Evolutionary conservation across 2,113 vertebrate species (phyloP).

Genomic region (Suricata suricatta): DNA sequence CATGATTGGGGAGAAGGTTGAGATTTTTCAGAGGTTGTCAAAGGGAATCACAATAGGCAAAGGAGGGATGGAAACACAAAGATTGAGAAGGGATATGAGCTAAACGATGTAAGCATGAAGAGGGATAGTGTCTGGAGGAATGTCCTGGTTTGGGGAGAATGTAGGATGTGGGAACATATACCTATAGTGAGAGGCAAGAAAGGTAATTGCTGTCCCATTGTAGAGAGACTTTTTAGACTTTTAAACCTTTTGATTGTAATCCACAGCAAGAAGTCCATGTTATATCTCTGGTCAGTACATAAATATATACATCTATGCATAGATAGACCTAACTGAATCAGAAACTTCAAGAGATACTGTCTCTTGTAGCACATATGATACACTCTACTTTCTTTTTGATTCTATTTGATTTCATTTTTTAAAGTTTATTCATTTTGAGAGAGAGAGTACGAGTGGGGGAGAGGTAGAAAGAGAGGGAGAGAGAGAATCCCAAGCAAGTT

Average conservation of each 20-base stretch:
- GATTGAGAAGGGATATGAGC: not conserved
- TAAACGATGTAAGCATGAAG: not conserved
- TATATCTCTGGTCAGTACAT: not conserved
- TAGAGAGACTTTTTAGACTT: not conserved
- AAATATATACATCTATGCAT: not conserved
- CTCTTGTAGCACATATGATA: not conserved
- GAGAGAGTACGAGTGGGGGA: too few species aligned
- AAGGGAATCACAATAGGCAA: not conserved
- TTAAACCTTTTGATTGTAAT: not conserved
- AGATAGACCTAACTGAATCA: not conserved
- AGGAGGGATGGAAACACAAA: not conserved
- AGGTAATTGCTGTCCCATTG: not conserved
- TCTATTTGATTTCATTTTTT: not conserved
- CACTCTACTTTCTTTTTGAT: not conserved
- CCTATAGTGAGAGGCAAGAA: not conserved
- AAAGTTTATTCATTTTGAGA: too few species aligned
- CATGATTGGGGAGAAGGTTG: not conserved
- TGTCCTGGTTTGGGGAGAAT: not conserved
- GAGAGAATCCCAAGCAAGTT: too few species aligned
- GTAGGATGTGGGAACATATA: rapidly evolving
- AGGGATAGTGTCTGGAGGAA: not conserved
- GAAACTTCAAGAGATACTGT: not conserved
- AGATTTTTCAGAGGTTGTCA: not conserved
- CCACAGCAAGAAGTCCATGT: not conserved
- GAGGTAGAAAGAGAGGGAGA: too few species aligned